Evolutionary conservation across 1,140 invertebrate genomes (phyloP), one percentile per base, ranked within the genome.

Genomic region (Calephelis nemesis): DNA sequence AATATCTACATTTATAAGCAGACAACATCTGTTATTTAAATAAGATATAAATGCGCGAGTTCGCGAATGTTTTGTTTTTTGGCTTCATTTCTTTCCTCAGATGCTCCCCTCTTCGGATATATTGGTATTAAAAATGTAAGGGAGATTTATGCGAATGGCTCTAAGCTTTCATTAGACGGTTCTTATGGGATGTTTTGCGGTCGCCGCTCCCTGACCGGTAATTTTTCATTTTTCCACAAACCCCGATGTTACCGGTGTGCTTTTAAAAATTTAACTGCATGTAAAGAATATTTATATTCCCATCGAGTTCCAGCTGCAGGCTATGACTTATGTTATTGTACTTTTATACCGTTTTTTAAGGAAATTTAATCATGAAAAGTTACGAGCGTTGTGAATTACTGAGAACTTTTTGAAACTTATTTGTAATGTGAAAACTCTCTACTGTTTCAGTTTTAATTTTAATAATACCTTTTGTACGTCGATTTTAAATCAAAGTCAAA

Each of bases 51-150:
- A 87, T 81, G 81, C 80, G 71, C 81, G 76, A 82, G 77, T 82
- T 80, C 80, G 81, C 82, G 80, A 83, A 83, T 83, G 85, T 84
- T 86, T 87, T 83, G 81, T 87, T 89, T 81, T 85, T 85, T 71
- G 78, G 75, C 71, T 78, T 80, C 80, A 83, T 84, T 82, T 84
- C 85, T 79, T 77, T 79, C 78, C 79, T 74, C 72, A 78, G 75
- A 82, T 74, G 75, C 77, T 88, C 87, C 86, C 87, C 87, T 89
- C 84, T 74, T 73, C 77, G 78, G 82, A 88, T 89, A 87, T 90
- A 91, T 91, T 90, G 89, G 89, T 91, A 91, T 91, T 91, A 91
- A 91, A 91, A 91, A 91, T 91, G 89, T 90, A 91, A 91, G 82
- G 84, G 83, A 90, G 87, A 91, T 90, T 90, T 91, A 91, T 91